These are phyloP conservation scores for Toxostoma redivivum DNA, from an alignment of 2,113 vertebrate species.

Conservation along the genomic window DNA sequence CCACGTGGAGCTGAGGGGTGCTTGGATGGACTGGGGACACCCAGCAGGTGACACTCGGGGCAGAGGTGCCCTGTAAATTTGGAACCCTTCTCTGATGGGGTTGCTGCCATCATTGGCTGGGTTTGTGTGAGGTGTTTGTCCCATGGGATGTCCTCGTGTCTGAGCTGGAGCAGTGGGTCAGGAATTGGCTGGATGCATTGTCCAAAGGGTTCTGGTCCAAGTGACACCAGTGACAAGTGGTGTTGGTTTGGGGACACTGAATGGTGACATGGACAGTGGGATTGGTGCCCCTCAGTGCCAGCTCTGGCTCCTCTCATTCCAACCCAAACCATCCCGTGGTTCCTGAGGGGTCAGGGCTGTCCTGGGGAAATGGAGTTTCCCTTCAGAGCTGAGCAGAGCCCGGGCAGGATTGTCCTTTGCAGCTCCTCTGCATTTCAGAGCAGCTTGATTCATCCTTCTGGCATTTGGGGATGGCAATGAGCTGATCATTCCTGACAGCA, in stretches of 20 bases:
- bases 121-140: background rate
- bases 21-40: background rate
- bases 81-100: no score
- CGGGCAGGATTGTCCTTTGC: background rate
- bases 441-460: background rate
- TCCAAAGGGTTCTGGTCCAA: fast-evolving
- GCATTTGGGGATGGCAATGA: background rate
- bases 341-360: background rate
- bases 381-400: background rate
- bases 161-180: fast-evolving
- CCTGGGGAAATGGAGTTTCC: background rate
- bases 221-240: background rate
- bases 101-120: background rate
- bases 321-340: background rate
- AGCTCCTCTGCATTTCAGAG: background rate
- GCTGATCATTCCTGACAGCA: background rate
- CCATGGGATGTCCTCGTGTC: fast-evolving
- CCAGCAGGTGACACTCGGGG: background rate
- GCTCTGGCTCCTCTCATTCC: background rate
- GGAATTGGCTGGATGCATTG: background rate
- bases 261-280: background rate
- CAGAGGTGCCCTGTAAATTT: background rate
- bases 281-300: background rate
- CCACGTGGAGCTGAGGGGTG: background rate
- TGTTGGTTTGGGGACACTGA: fast-evolving